phyloP scores from a whole-genome alignment of 2,113 vertebrate genomes.

The Spilogale gracilis region DNA sequence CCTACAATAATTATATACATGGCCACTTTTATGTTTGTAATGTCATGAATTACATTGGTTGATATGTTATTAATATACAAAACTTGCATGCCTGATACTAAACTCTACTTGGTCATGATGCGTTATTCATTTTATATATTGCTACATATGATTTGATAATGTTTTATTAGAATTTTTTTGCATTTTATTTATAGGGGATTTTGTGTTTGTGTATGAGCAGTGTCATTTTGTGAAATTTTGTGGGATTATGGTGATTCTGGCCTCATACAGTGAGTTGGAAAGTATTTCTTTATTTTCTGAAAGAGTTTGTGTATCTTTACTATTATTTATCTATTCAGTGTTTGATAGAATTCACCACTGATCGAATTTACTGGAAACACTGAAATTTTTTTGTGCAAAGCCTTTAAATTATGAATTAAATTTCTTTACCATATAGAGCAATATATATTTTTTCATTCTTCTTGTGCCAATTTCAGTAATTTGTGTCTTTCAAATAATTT shows the following conservation, averaged over 20 bases:
- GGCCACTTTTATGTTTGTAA: background rate
- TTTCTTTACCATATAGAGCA: background rate
- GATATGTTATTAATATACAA: background rate
- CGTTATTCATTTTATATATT: background rate
- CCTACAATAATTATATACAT: background rate
- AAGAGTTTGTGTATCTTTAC: background rate
- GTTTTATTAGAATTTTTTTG: background rate
- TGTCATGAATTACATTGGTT: background rate
- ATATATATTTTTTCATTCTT: background rate
- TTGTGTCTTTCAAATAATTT: background rate
- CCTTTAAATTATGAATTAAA: background rate
- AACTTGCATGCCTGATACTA: background rate
- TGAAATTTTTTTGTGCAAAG: background rate
- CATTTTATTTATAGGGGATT: background rate
- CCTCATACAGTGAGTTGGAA: background rate
- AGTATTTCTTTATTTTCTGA: background rate
- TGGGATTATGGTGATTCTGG: background rate
- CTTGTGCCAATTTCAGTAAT: background rate
- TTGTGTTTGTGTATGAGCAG: background rate
- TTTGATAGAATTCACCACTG: background rate
- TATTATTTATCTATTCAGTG: background rate
- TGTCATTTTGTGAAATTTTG: background rate
- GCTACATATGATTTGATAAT: background rate
- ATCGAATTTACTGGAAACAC: background rate
- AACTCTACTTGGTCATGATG: background rate